A percentile compares a stretch with the other conserved stretches of the same genome.
phyloP scores from a whole-genome alignment of 2,888 invertebrate species.

The Cataglyphis rosenhaueri region DNA sequence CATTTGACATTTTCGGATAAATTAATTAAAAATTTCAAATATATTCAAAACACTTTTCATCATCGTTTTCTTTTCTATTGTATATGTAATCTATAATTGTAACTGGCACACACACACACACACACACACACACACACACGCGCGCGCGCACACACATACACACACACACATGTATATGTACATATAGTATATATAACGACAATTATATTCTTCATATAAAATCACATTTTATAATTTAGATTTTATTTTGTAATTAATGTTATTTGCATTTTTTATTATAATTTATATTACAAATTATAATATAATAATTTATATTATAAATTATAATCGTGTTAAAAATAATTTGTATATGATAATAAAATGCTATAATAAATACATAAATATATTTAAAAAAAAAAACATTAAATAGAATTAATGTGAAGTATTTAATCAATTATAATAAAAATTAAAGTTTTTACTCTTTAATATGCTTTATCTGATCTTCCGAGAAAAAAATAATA shows the following conservation, averaged over 20 bases:
- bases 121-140: not conserved
- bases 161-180: not conserved
- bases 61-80: not conserved
- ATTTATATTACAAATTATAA: not conserved
- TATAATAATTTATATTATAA: not conserved
- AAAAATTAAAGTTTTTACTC: conserved; percentile 5
- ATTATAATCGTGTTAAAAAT: not conserved
- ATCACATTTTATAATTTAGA: not conserved
- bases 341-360: not conserved
- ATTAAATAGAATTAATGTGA: not conserved
- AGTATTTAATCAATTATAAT: not conserved
- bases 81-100: not conserved
- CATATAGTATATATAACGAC: not conserved
- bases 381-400: not conserved
- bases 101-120: not conserved
- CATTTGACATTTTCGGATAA: conserved; percentile 2
- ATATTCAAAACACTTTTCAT: not conserved
- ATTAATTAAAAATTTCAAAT: not conserved
- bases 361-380: not conserved
- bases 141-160: not conserved
- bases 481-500: not conserved
- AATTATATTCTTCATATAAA: no score
- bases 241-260: not conserved
- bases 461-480: conserved; percentile 26
- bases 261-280: not conserved